Conservation (phyloP, 2,113 vertebrate species). For the Notothenia coriiceps region DNA sequence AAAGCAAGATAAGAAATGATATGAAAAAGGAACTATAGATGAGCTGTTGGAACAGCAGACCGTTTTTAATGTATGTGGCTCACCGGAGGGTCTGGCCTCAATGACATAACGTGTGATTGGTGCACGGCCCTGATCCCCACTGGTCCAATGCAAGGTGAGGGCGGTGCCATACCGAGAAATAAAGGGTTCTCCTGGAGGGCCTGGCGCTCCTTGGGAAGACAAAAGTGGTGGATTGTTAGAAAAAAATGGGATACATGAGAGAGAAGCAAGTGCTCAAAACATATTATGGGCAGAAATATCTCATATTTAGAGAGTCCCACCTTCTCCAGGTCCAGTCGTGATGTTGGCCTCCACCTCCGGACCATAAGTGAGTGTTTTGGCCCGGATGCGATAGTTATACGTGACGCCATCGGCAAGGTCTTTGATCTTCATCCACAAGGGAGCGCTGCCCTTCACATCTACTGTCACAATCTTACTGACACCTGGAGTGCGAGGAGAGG, state of each 20-base stretch:
- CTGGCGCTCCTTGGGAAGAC: constrained; percentile 88
- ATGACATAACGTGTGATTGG: constrained; percentile 97
- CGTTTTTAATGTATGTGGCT: not conserved
- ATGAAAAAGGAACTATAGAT: not conserved
- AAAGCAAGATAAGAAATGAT: not conserved
- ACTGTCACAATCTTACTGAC: constrained; percentile 99
- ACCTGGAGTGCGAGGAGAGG: constrained; percentile 88
- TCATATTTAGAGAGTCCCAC: constrained; percentile 69
- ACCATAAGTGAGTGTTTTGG: constrained; percentile 95
- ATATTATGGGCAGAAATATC: not conserved
- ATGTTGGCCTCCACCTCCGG: constrained; percentile 95
- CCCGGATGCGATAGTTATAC: constrained; percentile 93
- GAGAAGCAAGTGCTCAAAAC: too few species aligned
- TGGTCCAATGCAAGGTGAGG: constrained; percentile 97
- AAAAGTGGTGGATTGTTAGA: constrained; percentile 9
- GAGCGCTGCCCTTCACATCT: constrained; percentile 93
- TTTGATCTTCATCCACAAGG: constrained; percentile 97
- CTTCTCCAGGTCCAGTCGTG: constrained; percentile 96
- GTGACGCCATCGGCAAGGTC: constrained; percentile 94
- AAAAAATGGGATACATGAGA: not conserved
- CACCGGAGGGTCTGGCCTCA: constrained; percentile 96
- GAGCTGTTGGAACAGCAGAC: not conserved
- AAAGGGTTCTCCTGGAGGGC: constrained; percentile 94
- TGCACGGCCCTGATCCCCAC: constrained; percentile 92
- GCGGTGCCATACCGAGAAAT: constrained; percentile 93